Percentiles rank a stretch among this genome's conserved stretches.
These are phyloP conservation scores for Rhopalosiphum padi DNA, from an alignment of 1,140 invertebrate species.

Conservation along the genomic window DNA sequence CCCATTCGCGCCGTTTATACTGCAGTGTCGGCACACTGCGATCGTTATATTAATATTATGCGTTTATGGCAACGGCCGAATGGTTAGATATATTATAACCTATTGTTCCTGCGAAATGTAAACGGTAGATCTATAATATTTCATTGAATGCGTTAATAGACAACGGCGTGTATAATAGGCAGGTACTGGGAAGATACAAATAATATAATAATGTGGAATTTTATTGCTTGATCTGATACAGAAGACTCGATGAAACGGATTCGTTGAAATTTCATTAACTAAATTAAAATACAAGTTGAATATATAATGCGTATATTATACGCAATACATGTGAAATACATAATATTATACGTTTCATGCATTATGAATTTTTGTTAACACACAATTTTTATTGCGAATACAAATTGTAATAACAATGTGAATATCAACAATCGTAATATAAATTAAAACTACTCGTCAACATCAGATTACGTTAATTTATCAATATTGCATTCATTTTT, in stretches of 20 bases:
- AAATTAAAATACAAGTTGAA: background rate
- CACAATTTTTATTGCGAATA: background rate
- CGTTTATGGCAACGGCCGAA: background rate
- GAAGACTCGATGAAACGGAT: background rate
- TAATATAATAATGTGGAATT: background rate
- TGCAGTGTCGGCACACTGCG: background rate
- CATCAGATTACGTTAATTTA: background rate
- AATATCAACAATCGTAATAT: background rate
- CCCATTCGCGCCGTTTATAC: too few relatives aligned
- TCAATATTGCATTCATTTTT: background rate
- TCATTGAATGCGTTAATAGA: background rate
- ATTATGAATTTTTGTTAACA: background rate
- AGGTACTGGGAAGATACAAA: background rate
- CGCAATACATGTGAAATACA: too few relatives aligned
- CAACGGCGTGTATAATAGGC: background rate
- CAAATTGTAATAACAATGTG: background rate
- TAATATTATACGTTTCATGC: background rate
- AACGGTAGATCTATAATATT: background rate
- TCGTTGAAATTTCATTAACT: background rate
- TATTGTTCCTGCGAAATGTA: background rate
- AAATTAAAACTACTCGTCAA: background rate
- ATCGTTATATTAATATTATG: slow-evolving; percentile 1
- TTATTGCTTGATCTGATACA: background rate
- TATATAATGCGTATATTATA: background rate
- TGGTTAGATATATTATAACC: background rate